These are phyloP conservation scores for Agrypnia vestita DNA, from an alignment of 1,140 invertebrate genomes.

Conservation along the genomic window DNA sequence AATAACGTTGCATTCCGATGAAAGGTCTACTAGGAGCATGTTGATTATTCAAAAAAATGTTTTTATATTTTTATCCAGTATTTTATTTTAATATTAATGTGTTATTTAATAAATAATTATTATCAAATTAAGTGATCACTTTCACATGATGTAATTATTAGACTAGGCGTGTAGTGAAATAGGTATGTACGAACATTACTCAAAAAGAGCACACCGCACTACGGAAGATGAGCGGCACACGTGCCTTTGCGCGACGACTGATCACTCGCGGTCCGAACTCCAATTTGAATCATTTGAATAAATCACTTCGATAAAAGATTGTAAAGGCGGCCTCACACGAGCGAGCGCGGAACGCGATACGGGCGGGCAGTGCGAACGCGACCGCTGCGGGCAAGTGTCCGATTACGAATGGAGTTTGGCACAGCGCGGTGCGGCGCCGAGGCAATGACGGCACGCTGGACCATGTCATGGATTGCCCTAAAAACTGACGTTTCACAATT, in stretches of 20 bases:
- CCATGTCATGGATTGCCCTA: conserved; percentile 7
- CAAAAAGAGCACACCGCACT: background rate
- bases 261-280: background rate
- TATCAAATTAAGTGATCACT: too few species aligned
- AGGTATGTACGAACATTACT: too few species aligned
- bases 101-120: too few species aligned
- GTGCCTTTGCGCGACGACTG: background rate
- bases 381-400: conserved; percentile 15
- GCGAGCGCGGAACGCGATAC: conserved; percentile 8
- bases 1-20: too few species aligned
- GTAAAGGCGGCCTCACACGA: conserved; percentile 1
- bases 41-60: too few species aligned
- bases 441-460: background rate
- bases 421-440: background rate
- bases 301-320: conserved; percentile 9
- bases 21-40: too few species aligned
- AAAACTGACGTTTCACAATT: background rate
- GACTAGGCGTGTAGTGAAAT: too few species aligned
- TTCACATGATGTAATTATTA: too few species aligned
- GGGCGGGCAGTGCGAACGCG: conserved; percentile 11
- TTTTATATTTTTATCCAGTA: too few species aligned
- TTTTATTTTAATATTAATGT: too few species aligned
- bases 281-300: conserved; percentile 18
- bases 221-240: background rate
- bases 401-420: conserved; percentile 8